Percentiles rank a stretch among this genome's conserved stretches.
Conservation (phyloP, 2,888 invertebrate genomes). For the Drosophila meridiana region DNA sequence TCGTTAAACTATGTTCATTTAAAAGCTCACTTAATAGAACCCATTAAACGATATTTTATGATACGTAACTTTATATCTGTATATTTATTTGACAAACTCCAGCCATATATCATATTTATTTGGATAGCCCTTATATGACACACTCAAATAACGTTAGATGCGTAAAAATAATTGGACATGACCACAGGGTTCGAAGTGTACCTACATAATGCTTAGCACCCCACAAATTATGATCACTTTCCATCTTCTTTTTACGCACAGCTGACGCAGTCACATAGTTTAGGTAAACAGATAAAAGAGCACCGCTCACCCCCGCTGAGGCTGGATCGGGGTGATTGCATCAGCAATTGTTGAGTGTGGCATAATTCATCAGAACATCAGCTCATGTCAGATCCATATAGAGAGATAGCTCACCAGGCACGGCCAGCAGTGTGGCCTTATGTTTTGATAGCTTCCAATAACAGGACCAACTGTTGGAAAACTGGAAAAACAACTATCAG, state of each 20-base stretch:
- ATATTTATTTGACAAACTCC: conserved; percentile 2
- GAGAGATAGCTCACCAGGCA: conserved; percentile 15
- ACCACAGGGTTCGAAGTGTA: conserved; percentile 55
- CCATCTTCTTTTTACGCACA: conserved; percentile 29
- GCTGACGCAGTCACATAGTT: conserved; percentile 58
- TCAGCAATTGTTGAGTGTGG: conserved; percentile 67
- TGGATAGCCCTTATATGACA: conserved; percentile 17
- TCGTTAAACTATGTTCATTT: neutral
- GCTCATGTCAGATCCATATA: conserved; percentile 49
- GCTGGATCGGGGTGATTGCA: conserved; percentile 49
- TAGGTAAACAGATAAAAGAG: conserved; percentile 23
- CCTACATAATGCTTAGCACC: conserved; percentile 40
- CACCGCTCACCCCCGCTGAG: conserved; percentile 11
- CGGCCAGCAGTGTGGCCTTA: neutral
- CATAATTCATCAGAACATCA: conserved; percentile 56
- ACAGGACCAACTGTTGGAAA: conserved; percentile 57
- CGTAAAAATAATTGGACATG: conserved; percentile 39
- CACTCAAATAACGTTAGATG: conserved; percentile 8
- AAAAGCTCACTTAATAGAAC: neutral
- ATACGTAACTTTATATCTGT: conserved; percentile 21
- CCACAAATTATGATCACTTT: conserved; percentile 38
- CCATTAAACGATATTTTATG: neutral
- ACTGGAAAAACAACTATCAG: conserved; percentile 14
- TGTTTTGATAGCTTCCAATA: conserved; percentile 16
- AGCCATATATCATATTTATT: conserved; percentile 3